Conservation (phyloP, 1,140 invertebrate genomes). For the Araneus ventricosus region DNA sequence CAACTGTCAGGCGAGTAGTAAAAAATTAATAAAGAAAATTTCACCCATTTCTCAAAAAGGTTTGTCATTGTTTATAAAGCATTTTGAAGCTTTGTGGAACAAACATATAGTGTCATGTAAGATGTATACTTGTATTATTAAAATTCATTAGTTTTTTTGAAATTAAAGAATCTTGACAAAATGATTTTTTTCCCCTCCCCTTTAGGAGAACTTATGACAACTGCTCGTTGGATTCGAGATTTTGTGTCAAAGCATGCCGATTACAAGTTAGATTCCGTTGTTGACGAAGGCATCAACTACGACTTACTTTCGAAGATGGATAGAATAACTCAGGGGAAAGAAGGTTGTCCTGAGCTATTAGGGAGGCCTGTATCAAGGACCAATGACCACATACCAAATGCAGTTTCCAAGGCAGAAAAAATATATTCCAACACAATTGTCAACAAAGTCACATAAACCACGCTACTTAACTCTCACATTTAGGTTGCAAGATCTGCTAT, state of each 20-base stretch:
- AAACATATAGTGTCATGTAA: no score
- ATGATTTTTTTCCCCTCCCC: not conserved
- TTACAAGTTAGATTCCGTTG: conserved; percentile 94
- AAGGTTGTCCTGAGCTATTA: conserved; percentile 87
- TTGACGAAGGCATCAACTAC: conserved; percentile 94
- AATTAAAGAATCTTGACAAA: no score
- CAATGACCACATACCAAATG: conserved; percentile 78
- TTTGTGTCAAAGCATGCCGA: conserved; percentile 93
- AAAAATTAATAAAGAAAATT: no score
- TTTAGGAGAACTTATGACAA: conserved; percentile 84
- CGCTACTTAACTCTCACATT: not conserved
- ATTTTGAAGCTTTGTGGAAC: no score
- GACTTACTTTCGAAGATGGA: conserved; percentile 91
- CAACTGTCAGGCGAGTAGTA: no score
- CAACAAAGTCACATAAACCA: not conserved
- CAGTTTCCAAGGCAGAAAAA: conserved; percentile 76
- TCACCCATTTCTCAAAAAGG: no score
- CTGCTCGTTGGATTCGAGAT: conserved; percentile 94
- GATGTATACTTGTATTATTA: no score
- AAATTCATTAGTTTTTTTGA: no score
- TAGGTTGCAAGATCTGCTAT: conserved; percentile 19
- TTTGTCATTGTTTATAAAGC: no score
- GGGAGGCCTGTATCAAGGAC: conserved; percentile 81
- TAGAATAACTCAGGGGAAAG: conserved; percentile 86
- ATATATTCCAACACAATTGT: conserved; percentile 22